Percentiles rank a stretch among this genome's conserved stretches.
Evolutionary conservation across 2,113 vertebrate genomes (phyloP).

Genomic region (Corythoichthys haematopterus): DNA sequence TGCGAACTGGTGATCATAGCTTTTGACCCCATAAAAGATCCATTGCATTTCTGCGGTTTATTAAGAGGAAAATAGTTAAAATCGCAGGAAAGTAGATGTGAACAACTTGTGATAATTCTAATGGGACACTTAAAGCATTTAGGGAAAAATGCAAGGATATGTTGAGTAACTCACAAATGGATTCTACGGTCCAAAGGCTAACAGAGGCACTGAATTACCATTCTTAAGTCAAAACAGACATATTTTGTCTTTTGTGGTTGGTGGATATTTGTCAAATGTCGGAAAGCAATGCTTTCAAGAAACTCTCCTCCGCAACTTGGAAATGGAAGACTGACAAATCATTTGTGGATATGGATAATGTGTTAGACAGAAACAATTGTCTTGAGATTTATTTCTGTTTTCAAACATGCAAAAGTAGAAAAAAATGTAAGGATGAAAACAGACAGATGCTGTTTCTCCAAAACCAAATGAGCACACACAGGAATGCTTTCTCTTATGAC

Average conservation of each 20-base stretch:
- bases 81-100: neutral
- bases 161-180: neutral
- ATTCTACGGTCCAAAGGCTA: neutral
- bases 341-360: neutral
- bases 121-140: neutral
- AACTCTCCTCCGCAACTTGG: neutral
- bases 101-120: neutral
- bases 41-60: neutral
- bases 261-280: constrained; percentile 5
- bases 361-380: neutral
- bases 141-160: neutral
- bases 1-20: neutral
- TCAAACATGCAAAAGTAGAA: constrained; percentile 9
- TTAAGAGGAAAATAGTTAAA: neutral
- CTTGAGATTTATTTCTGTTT: neutral
- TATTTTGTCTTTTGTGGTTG: neutral
- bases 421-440: constrained; percentile 8
- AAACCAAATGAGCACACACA: constrained; percentile 59
- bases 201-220: constrained; percentile 6
- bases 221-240: constrained; percentile 5
- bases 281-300: neutral
- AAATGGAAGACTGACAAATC: neutral
- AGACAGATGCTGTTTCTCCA: constrained; percentile 13
- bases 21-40: neutral
- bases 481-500: constrained; percentile 56